Evolutionary conservation across 2,113 vertebrate species (phyloP).

Genomic region (Tapirus terrestris): DNA sequence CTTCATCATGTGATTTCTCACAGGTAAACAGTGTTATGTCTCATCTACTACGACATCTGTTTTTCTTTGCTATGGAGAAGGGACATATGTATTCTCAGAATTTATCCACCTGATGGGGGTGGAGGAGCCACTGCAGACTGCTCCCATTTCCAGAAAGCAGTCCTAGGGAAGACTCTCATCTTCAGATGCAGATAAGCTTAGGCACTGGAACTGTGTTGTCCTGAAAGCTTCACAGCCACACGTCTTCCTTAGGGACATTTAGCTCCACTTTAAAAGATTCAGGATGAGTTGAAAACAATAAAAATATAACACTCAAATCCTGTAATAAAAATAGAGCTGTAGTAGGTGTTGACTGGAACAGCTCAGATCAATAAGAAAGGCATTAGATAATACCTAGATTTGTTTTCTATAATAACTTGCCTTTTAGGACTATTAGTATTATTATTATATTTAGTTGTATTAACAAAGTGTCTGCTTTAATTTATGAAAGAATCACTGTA

Average conservation of each 20-base stretch:
- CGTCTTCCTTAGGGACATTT: not conserved
- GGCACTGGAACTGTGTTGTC: not conserved
- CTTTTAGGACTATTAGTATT: not conserved
- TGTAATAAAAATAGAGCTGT: not conserved
- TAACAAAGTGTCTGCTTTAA: conserved; percentile 21
- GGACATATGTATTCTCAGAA: not conserved
- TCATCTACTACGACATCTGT: not conserved
- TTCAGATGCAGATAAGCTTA: not conserved
- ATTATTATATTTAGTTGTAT: not conserved
- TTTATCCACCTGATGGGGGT: not conserved
- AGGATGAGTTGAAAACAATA: not conserved
- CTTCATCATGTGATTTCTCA: not conserved
- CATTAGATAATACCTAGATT: not conserved
- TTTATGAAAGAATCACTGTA: not conserved
- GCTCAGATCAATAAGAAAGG: not conserved
- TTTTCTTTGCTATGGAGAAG: not conserved
- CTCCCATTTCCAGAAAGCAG: not conserved
- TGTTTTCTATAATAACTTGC: conserved; percentile 22
- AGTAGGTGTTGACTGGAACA: not conserved
- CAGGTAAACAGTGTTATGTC: not conserved
- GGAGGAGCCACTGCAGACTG: not conserved
- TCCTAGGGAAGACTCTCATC: not conserved
- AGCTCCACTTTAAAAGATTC: not conserved
- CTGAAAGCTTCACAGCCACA: not conserved
- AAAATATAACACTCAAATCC: not conserved